Evolutionary conservation across 2,888 invertebrate genomes (phyloP), one percentile per base, ranked within the genome.

Genomic region (Synergus japonicus): DNA sequence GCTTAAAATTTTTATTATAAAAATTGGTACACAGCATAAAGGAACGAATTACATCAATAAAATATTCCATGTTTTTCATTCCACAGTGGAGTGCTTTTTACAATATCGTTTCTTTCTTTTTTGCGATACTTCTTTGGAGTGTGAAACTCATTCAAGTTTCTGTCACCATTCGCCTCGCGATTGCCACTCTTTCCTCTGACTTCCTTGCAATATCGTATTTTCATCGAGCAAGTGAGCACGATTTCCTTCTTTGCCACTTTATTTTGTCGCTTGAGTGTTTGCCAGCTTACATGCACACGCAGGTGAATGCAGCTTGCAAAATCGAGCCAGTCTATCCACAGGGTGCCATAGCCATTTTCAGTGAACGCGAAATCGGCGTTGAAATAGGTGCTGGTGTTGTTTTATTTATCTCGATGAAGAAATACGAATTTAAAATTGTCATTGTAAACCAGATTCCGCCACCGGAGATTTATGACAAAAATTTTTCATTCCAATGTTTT

Each of bases 371-470:
- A 69, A 49, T 49, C 69, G 69, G 37, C 69, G 29, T 37, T 69
- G 69, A 69, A 7, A 13, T 69, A 15, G 29, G 37, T 22, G 49
- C 49, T 69, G 37, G 49, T 15, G 49, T 29, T 49, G 69, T 49
- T 69, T 69, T 49, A 67, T 69, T 69, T 69, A 69, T 69, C 9
- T 49, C 29, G 22, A 29, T 37, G 29, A 15, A 29, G 49, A 69
- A 69, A 69, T 69, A 73, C 54, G 49, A 73, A 73, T 69, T 69
- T 37, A 29, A 49, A 29, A 69, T 49, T 7, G 54, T 3, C 37
- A 54, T 37, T 49, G 49, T 37, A 49, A 54, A 29, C n/a, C n/a
- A 49, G 46, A 69, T 69, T 15, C 18, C 54, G 1, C 10, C 22
- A 60, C 4, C 0, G 8, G 8, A 54, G 54, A n/a, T 8, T 8